These are phyloP conservation scores for Semicossyphus pulcher DNA, from an alignment of 2,113 vertebrate species.

Conservation along the genomic window DNA sequence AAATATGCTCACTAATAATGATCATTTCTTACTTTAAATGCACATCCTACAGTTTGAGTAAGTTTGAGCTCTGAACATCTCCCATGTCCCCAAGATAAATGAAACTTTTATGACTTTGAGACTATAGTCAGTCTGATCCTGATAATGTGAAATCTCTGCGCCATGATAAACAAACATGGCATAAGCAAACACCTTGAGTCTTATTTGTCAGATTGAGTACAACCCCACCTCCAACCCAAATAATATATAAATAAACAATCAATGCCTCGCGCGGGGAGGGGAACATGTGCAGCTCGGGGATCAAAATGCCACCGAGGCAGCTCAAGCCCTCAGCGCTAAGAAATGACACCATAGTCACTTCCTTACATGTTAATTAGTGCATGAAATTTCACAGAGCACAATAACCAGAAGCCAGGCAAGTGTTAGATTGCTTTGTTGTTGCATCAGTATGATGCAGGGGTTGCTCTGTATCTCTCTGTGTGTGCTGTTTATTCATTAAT, in stretches of 20 bases:
- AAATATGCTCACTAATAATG: too few species aligned
- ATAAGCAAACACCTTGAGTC: constrained; percentile 15
- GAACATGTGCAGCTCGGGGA: constrained; percentile 12
- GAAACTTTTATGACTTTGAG: not conserved
- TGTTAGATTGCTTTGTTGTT: constrained; percentile 83
- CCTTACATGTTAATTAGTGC: constrained; percentile 77
- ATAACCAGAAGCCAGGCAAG: constrained; percentile 58
- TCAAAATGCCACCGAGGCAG: constrained; percentile 35
- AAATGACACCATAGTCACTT: constrained; percentile 52
- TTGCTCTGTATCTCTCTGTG: constrained; percentile 58
- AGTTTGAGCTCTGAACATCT: too few species aligned
- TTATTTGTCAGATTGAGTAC: constrained; percentile 28
- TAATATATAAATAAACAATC: constrained; percentile 53
- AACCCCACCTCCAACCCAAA: not conserved
- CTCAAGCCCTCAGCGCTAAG: constrained; percentile 45
- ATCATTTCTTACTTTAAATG: too few species aligned
- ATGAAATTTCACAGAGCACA: constrained; percentile 65
- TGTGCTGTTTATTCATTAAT: constrained; percentile 82
- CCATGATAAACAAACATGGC: not conserved
- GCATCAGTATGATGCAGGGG: constrained; percentile 81
- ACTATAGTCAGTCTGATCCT: not conserved
- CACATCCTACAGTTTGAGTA: too few species aligned
- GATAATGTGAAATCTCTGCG: not conserved
- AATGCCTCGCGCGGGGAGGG: constrained; percentile 12
- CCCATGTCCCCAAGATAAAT: not conserved